Evolutionary conservation across 2,888 invertebrate species (phyloP).

Genomic region (Vandiemenella viatica): DNA sequence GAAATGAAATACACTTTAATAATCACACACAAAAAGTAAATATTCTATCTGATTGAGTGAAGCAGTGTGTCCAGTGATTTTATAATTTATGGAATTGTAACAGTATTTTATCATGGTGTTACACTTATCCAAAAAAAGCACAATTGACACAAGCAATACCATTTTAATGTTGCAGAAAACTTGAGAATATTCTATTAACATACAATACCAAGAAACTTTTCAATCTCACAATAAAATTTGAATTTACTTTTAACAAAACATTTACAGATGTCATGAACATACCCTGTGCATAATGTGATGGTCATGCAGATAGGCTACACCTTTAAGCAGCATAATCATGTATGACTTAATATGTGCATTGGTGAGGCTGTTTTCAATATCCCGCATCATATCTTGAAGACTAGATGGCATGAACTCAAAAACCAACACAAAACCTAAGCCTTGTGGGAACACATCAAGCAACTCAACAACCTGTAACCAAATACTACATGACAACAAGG

Average conservation of each 20-base stretch:
- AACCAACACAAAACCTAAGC: conserved; percentile 75
- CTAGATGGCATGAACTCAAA: conserved; percentile 90
- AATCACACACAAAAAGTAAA: too few species aligned
- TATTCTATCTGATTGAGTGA: too few species aligned
- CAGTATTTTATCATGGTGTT: too few species aligned
- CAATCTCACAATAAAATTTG: background rate
- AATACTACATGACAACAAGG: background rate
- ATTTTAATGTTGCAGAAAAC: too few species aligned
- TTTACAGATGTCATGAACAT: conserved; percentile 21
- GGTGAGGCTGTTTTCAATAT: conserved; percentile 48
- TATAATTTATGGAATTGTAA: too few species aligned
- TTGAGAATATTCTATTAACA: too few species aligned
- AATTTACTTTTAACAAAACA: background rate
- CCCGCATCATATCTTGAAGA: conserved; percentile 61
- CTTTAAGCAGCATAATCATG: conserved; percentile 76
- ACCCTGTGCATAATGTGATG: conserved; percentile 89
- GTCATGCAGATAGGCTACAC: conserved; percentile 74
- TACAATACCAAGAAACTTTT: too few species aligned
- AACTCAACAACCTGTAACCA: conserved; percentile 66
- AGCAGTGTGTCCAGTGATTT: too few species aligned
- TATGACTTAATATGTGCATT: conserved; percentile 70
- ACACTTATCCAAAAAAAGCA: too few species aligned
- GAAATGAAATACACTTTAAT: too few species aligned
- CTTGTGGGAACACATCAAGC: conserved; percentile 78
- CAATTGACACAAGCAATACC: too few species aligned